These are phyloP conservation scores for Panopea generosa DNA, from an alignment of 2,888 invertebrate species.

Conservation along the genomic window DNA sequence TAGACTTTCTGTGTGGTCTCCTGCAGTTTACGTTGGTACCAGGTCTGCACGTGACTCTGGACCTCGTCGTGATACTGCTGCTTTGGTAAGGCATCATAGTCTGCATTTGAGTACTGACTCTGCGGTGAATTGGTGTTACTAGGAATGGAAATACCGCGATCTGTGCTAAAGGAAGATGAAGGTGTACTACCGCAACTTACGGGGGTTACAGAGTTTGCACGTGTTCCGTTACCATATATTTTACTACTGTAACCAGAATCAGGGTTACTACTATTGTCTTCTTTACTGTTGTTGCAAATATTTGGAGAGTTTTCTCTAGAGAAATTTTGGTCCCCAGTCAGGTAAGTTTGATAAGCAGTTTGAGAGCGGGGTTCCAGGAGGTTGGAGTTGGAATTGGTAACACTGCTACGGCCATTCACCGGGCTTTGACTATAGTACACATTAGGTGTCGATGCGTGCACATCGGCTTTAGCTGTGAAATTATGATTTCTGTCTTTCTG, in stretches of 20 bases:
- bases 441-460: conserved; percentile 19
- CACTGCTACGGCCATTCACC: conserved; percentile 5
- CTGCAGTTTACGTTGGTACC: conserved; percentile 77
- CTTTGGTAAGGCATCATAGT: conserved; percentile 63
- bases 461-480: conserved; percentile 32
- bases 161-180: conserved; percentile 79
- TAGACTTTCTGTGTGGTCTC: conserved; percentile 75
- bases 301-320: conserved; percentile 63
- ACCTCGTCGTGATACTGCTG: conserved; percentile 62
- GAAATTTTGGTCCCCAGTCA: conserved; percentile 46
- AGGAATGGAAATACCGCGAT: conserved; percentile 69
- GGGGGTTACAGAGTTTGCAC: conserved; percentile 48
- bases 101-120: conserved; percentile 59
- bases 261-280: conserved; percentile 85
- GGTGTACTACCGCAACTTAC: conserved; percentile 74
- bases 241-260: conserved; percentile 95
- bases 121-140: conserved; percentile 74
- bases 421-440: conserved; percentile 22
- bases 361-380: conserved; percentile 54
- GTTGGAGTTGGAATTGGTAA: conserved; percentile 5
- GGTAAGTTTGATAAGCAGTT: conserved; percentile 56
- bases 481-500: conserved; percentile 40
- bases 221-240: conserved; percentile 88
- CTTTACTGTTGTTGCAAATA: conserved; percentile 71
- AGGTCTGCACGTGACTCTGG: conserved; percentile 73